Conservation (phyloP, 2,888 invertebrate genomes). For the Chloroclysta siterata region DNA sequence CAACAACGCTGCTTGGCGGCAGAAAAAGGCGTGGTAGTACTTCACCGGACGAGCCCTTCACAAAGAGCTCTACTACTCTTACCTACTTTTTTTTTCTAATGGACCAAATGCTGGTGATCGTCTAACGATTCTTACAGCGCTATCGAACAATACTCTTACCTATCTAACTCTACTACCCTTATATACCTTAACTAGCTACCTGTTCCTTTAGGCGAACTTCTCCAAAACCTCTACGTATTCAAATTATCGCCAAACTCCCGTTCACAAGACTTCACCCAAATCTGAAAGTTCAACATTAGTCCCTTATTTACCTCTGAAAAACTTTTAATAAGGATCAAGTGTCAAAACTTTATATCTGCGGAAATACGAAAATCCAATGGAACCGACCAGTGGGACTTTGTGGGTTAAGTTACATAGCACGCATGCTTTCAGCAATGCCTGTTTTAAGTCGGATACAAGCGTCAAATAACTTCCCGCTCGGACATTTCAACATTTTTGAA, state of each 20-base stretch:
- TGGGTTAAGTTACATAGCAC: neutral
- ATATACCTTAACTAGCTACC: neutral
- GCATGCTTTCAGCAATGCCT: conserved; percentile 2
- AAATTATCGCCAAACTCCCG: conserved; percentile 4
- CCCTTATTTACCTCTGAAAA: conserved; percentile 32
- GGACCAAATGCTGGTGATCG: too few relatives aligned
- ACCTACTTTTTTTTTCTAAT: too few relatives aligned
- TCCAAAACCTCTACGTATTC: neutral
- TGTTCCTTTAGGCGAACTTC: neutral
- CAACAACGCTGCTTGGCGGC: too few relatives aligned
- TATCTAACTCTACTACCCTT: too few relatives aligned
- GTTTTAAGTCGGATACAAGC: too few relatives aligned
- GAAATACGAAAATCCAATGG: conserved; percentile 19
- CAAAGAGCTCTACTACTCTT: too few relatives aligned
- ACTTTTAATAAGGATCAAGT: conserved; percentile 41
- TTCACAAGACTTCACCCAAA: conserved; percentile 12
- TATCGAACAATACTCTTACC: too few relatives aligned
- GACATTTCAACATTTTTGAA: too few relatives aligned
- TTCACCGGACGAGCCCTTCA: too few relatives aligned
- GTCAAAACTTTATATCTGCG: conserved; percentile 26
- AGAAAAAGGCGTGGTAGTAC: too few relatives aligned
- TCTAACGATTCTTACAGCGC: too few relatives aligned
- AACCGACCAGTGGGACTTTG: conserved; percentile 11
- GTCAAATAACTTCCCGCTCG: too few relatives aligned
- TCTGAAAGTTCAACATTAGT: conserved; percentile 23